Base-by-base conservation (phyloP, 2,888 invertebrate species). In the Heteromurus nitidus region DNA sequence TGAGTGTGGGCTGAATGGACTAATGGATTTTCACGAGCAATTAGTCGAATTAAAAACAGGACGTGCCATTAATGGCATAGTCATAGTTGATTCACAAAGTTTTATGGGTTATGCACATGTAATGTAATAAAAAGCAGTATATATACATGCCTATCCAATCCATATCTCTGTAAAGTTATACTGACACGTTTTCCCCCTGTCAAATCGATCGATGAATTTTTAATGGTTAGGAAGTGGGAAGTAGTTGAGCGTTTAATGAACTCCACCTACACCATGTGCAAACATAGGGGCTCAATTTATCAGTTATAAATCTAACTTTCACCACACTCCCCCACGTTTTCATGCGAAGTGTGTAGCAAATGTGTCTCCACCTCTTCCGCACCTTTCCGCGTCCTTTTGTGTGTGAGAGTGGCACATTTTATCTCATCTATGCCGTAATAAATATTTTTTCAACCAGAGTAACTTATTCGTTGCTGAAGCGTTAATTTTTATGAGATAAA, bases 21-120 rank as follows among this genome's bases (percentile, higher is more conserved):
- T 36, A 36, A 36, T 36, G n/a, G n/a, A 47, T n/a, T 47, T 47
- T n/a, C n/a, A 16, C 3, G 47, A 47, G 47, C 47, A 47, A 47
- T 47, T 47, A 47, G n/a, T 13, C 47, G n/a, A 47, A 47, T 47
- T 47, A 47, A 47, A 47, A 47, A n/a, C n/a, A 47, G n/a, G 47
- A 47, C n/a, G 47, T 5, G 47, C n/a, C 36, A 13, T 36, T 5
- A 5, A 5, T 36, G 13, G 13, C 36, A n/a, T n/a, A n/a, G n/a
- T n/a, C n/a, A n/a, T n/a, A n/a, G n/a, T n/a, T n/a, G n/a, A n/a
- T n/a, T n/a, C n/a, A n/a, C n/a, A n/a, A n/a, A n/a, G n/a, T n/a
- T n/a, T n/a, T n/a, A n/a, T 44, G 44, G n/a, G 44, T 62, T 28
- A 11, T n/a, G 13, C 26, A 28, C 18, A 58, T 13, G 16, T 26